Base-by-base conservation (phyloP, 1,140 invertebrate species). In the Solenopsis fugax region DNA sequence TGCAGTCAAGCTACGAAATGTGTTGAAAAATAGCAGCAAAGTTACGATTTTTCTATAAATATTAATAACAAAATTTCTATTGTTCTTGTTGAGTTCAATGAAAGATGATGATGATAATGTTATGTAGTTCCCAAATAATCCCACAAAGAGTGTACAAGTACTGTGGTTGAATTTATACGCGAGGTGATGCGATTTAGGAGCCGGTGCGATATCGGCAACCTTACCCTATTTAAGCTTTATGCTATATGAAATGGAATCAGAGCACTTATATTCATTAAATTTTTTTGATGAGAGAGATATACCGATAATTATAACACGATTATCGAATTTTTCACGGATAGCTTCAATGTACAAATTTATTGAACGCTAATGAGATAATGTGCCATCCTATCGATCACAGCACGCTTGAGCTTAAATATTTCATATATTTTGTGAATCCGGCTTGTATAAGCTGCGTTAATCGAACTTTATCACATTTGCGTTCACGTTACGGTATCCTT, bases 301-400 rank as follows among this genome's bases (percentile, higher is more conserved):
- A 29, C 24, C 5, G 9, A 13, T 64, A 45, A 76, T 72, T 34
- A 4, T 45, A 76, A 18, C 0, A 24, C 29, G 10, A 81, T 72
- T 81, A 81, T 34, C 56, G 37, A 71, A 69, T 52, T 67, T 80
- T 64, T 52, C 62, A 34, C 29, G 6, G 16, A n/a, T 3, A 64
- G 24, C 18, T 7, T 67, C 58, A 29, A 81, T 29, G 9, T 52
- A 71, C 52, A 5, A 37, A 81, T 13, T 24, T 16, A 69, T 45
- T 71, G 34, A 45, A 81, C n/a, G 10, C 16, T 41, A 54, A 71
- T 72, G 13, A 12, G 7, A 67, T 80, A 67, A 48, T 52, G 9
- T n/a, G 16, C 10, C 21, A 24, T n/a, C 16, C 52, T 72, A 56
- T 56, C 29, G 52, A 81, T 58, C 37, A 58, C 10, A 58, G 16